phyloP scores from a whole-genome alignment of 2,113 vertebrate genomes.

The Gymnogyps californianus region DNA sequence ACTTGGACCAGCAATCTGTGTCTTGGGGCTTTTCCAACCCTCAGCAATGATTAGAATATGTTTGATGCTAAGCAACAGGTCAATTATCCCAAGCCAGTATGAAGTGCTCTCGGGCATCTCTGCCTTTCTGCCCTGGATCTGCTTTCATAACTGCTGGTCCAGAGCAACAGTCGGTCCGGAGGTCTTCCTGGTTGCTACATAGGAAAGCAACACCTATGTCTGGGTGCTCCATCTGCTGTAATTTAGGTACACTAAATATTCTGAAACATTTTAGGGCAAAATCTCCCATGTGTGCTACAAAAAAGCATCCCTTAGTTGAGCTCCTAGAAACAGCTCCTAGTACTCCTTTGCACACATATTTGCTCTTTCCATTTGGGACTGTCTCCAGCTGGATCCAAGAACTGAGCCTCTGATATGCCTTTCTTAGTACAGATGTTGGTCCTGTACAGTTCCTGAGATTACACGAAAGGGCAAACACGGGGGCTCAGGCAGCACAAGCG shows the following conservation, averaged over 20 bases:
- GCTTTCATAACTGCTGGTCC: too few species aligned
- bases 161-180: not conserved
- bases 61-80: not conserved
- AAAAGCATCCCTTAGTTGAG: not conserved
- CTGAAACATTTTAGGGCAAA: not conserved
- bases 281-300: not conserved
- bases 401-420: not conserved
- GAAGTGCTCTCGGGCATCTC: not conserved
- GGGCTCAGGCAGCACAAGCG: not conserved
- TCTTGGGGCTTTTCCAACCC: not conserved
- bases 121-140: not conserved
- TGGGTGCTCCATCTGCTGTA: not conserved
- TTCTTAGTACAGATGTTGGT: fast-evolving
- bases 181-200: not conserved
- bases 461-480: fast-evolving
- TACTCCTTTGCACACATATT: not conserved
- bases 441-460: not conserved
- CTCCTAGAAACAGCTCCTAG: not conserved
- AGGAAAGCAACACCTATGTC: not conserved
- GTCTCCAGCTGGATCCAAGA: not conserved
- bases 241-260: not conserved
- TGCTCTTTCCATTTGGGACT: not conserved
- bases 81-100: not conserved
- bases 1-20: not conserved
- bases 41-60: not conserved